A percentile compares a stretch with the other conserved stretches of the same genome.
These are phyloP conservation scores for Agrotis puta DNA, from an alignment of 2,888 invertebrate species.

Conservation along the genomic window DNA sequence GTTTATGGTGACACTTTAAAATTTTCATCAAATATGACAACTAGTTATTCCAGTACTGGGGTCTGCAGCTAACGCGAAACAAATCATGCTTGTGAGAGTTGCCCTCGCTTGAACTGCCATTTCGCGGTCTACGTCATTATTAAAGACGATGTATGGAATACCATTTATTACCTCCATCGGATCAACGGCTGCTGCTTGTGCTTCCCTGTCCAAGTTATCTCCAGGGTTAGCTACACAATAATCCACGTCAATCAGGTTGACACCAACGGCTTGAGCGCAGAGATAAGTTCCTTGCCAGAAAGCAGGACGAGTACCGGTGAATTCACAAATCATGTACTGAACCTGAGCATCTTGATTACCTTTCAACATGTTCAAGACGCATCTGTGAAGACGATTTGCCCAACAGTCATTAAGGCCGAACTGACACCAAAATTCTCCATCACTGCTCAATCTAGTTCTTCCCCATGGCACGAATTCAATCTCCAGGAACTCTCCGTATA, in stretches of 20 bases:
- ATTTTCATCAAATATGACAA: slow-evolving; percentile 67
- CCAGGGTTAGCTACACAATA: slow-evolving; percentile 77
- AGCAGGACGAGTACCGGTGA: slow-evolving; percentile 72
- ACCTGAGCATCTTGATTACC: slow-evolving; percentile 78
- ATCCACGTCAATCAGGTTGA: slow-evolving; percentile 77
- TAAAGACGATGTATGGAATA: slow-evolving; percentile 81
- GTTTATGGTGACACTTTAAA: slow-evolving; percentile 15
- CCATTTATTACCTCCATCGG: slow-evolving; percentile 73
- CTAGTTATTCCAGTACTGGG: slow-evolving; percentile 73
- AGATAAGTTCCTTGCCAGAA: slow-evolving; percentile 72
- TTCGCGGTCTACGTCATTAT: slow-evolving; percentile 71
- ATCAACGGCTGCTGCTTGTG: slow-evolving; percentile 71
- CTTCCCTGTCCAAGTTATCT: slow-evolving; percentile 75
- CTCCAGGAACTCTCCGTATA: slow-evolving; percentile 79
- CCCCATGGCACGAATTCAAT: slow-evolving; percentile 87
- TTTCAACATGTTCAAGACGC: slow-evolving; percentile 76
- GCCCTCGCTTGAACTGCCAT: slow-evolving; percentile 67
- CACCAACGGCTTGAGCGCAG: slow-evolving; percentile 78
- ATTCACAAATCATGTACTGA: slow-evolving; percentile 85
- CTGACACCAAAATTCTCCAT: slow-evolving; percentile 78
- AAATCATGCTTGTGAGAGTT: slow-evolving; percentile 73
- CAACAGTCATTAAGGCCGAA: slow-evolving; percentile 81
- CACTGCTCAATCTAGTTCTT: slow-evolving; percentile 71
- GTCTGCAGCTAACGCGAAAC: slow-evolving; percentile 79
- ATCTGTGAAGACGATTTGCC: slow-evolving; percentile 85